Evolutionary conservation across 2,113 vertebrate species (phyloP), one percentile per base, ranked within the genome.

Genomic region (Scatophagus argus): DNA sequence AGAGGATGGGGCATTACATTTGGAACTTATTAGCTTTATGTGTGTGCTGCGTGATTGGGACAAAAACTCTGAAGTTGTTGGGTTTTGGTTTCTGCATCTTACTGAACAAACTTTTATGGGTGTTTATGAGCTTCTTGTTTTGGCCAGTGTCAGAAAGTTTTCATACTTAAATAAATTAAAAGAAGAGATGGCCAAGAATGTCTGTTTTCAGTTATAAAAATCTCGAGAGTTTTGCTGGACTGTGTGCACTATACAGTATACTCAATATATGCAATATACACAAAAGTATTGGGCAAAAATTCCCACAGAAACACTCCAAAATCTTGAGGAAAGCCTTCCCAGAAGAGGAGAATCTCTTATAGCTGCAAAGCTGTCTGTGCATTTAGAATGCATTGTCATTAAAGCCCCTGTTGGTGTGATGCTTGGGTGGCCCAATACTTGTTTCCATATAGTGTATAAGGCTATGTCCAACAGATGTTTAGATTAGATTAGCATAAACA

Each of bases 11-110:
- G 19, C n/a, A 27, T 56, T 39, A 55, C 71, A 71, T 83, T 76
- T 88, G 81, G 71, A 70, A 86, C 71, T 12, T 49, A 73, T 88
- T 70, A 82, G 49, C 27, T 62, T 68, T 19, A 46, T 46, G 19
- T 68, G 41, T 59, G 29, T 38, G 14, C 58, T 67, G 59, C 52
- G 4, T 84, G 34, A 73, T 67, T 69, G 1, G 11, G 46, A 67
- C 23, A 41, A 66, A 73, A 62, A 34, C 41, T 31, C 23, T 17
- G 27, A 38, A 66, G 36, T 14, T 61, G 47, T 51, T 63, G 19
- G 49, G 46, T 80, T 74, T 80, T 82, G 77, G 75, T 52, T 60
- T 75, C n/a, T 29, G 11, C 38, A 60, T 78, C 27, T 64, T 61
- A 51, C 5, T 55, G 32, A 78, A 55, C 44, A 83, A 75, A 61